Conservation (phyloP, 2,888 invertebrate genomes). For the Sesia apiformis region DNA sequence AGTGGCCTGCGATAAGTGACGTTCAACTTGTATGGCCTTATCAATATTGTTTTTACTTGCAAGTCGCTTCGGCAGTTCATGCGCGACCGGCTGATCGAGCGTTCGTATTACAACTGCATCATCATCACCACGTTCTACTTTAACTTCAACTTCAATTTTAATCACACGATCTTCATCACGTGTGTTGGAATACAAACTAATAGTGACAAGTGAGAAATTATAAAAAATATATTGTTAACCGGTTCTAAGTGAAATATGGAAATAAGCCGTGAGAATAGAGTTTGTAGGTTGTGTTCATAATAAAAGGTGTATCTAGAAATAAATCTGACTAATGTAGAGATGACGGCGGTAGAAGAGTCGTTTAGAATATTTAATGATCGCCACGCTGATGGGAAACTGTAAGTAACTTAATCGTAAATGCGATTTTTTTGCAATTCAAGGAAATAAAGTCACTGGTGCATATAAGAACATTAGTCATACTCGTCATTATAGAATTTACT, state of each 20-base stretch:
- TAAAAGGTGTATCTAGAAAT: constrained; percentile 21
- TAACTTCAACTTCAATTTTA: constrained; percentile 6
- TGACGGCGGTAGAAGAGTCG: constrained; percentile 36
- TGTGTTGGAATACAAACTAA: constrained; percentile 3
- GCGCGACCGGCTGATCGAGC: constrained; percentile 35
- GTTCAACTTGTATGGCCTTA: constrained; percentile 37
- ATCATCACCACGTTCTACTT: constrained; percentile 14
- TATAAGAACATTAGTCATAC: not conserved
- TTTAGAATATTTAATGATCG: constrained; percentile 46
- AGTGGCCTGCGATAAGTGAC: constrained; percentile 57
- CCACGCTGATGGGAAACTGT: constrained; percentile 67
- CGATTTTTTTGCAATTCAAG: not conserved
- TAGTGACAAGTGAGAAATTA: constrained; percentile 13
- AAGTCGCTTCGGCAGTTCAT: constrained; percentile 44
- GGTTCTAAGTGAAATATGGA: constrained; percentile 19
- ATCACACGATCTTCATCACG: constrained; percentile 10
- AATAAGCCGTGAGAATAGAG: constrained; percentile 13
- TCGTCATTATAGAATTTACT: not conserved
- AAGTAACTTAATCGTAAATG: constrained; percentile 23
- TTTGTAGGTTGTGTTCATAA: not conserved
- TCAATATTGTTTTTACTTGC: constrained; percentile 56
- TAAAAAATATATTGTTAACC: not conserved
- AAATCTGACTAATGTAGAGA: constrained; percentile 51
- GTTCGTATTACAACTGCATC: constrained; percentile 26
- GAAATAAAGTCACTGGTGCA: not conserved